Evolutionary conservation across 2,113 vertebrate genomes (phyloP), one percentile per base, ranked within the genome.

Genomic region (Nothoprocta pentlandii): DNA sequence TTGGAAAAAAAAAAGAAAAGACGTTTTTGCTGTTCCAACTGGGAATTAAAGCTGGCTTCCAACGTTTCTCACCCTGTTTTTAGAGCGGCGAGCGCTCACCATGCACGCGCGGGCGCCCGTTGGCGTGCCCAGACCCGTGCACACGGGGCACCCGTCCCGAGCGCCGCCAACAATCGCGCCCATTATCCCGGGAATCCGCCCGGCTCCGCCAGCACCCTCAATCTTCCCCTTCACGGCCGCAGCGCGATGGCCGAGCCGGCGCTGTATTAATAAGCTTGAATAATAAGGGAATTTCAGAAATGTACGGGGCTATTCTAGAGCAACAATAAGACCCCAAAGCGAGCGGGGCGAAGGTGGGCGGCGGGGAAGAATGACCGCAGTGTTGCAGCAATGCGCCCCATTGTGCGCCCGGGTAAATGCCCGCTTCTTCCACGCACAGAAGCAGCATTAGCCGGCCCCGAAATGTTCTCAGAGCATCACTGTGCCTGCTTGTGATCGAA

Each of bases 201-300:
- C 97, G 92, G 96, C 98, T 98, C 98, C 62, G 97, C 98, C 97
- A 98, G 97, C 94, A 91, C 70, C 93, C 98, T 98, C 96, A 97
- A 98, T 98, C 98, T 98, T 98, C 97, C 94, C 97, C 98, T 98
- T 98, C 95, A 98, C 98, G 97, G 98, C 97, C 94, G 98, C 97
- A 86, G 98, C 97, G 95, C 98, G 98, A 98, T 99, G 98, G 99
- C 98, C 98, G 99, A 99, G 98, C 98, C 98, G 98, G 98, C 97
- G 97, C 98, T 98, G 98, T 98, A 99, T 99, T 99, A 99, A 99
- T 99, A 99, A 99, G 98, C 98, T 98, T 98, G 99, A 99, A 99
- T 99, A 99, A 99, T 99, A 98, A 99, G 99, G 98, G 99, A 99
- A 99, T 99, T 99, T 99, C 98, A 99, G 98, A 99, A 99, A 99